phyloP scores from a whole-genome alignment of 2,888 invertebrate genomes.

The Drosophila mimetica region DNA sequence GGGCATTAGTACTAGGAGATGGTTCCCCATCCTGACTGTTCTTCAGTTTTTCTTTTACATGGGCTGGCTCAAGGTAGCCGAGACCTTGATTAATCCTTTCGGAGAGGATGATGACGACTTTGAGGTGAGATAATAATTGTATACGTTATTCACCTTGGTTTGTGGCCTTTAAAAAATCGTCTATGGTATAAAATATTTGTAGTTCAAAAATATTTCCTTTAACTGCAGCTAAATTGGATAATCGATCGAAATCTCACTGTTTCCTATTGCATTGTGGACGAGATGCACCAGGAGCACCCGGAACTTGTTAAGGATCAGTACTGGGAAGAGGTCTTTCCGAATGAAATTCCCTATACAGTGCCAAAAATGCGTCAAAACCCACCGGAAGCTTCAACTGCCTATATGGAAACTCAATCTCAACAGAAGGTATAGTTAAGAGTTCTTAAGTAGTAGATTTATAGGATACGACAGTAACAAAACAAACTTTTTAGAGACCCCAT shows the following conservation, averaged over 20 bases:
- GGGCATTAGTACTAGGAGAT: slow-evolving; percentile 88
- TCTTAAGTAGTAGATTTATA: neutral
- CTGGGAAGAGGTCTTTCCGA: slow-evolving; percentile 94
- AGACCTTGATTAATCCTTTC: slow-evolving; percentile 94
- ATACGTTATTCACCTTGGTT: no score
- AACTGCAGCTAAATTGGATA: slow-evolving; percentile 91
- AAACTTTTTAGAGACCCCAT: neutral
- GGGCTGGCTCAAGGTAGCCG: slow-evolving; percentile 96
- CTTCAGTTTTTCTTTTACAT: slow-evolving; percentile 94
- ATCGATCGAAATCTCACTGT: slow-evolving; percentile 92
- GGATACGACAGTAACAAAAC: no score
- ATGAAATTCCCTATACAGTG: slow-evolving; percentile 92
- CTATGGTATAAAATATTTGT: no score
- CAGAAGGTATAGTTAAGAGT: neutral
- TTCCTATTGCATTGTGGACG: slow-evolving; percentile 96
- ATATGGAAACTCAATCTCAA: slow-evolving; percentile 85
- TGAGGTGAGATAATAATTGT: slow-evolving; percentile 88
- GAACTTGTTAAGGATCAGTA: slow-evolving; percentile 94
- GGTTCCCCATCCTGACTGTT: slow-evolving; percentile 94
- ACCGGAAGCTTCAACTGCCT: slow-evolving; percentile 93
- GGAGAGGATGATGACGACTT: slow-evolving; percentile 96
- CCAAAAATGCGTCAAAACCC: slow-evolving; percentile 91
- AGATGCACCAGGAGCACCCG: slow-evolving; percentile 96
- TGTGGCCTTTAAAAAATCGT: no score
- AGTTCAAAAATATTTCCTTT: neutral